Evolutionary conservation across 2,797 vertebrate genomes (phyloP).

Genomic region (Otus scops): DNA sequence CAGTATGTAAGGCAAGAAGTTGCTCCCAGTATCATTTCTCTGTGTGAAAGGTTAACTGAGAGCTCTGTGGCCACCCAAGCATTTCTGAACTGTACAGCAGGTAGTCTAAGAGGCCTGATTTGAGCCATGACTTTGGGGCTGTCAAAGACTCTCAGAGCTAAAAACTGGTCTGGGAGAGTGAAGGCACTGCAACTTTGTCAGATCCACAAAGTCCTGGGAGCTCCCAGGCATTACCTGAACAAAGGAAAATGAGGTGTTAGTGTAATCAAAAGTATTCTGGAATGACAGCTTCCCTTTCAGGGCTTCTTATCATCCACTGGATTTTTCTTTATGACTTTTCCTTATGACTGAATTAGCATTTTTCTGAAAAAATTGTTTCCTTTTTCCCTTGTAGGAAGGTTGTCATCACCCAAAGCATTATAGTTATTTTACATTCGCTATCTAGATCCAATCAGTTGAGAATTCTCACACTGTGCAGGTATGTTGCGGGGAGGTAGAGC

Average conservation of each 20-base stretch:
- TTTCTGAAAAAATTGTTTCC: not conserved
- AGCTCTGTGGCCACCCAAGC: not conserved
- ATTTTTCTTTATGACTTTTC: not conserved
- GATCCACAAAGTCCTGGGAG: not conserved
- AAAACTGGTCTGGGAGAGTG: not conserved
- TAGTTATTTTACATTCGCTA: not conserved
- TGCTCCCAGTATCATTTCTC: not conserved
- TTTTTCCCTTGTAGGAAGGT: not conserved
- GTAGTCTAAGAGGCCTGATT: not conserved
- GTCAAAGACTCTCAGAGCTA: not conserved
- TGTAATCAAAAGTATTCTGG: not conserved
- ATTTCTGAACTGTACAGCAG: not conserved
- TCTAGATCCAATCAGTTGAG: not conserved
- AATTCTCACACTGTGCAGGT: not conserved
- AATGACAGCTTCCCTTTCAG: not conserved
- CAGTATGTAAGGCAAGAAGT: not conserved
- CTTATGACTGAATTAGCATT: not conserved
- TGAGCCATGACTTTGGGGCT: not conserved
- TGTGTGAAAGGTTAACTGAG: not conserved
- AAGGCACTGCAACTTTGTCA: not conserved
- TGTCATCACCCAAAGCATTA: not conserved
- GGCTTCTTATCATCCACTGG: not conserved
- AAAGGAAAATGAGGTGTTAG: not conserved
- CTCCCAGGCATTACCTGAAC: not conserved
- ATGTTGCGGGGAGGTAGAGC: not conserved